A percentile compares a stretch with the other conserved stretches of the same genome.
phyloP scores from a whole-genome alignment of 2,113 vertebrate species.

The Callipepla californica region DNA sequence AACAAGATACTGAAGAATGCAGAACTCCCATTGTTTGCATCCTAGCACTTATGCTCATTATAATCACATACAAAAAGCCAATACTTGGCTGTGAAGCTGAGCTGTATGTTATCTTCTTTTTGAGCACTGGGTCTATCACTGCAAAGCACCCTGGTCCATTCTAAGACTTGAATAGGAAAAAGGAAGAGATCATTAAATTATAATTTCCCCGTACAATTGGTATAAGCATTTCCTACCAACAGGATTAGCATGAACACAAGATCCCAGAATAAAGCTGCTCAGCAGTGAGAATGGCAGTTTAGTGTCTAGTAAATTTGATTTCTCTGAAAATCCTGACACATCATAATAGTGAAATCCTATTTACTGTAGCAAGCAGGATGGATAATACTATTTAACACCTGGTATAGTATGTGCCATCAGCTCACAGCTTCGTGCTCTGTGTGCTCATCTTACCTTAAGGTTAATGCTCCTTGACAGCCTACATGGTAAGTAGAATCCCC shows the following conservation, averaged over 20 bases:
- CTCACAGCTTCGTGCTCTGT: constrained; percentile 75
- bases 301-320: constrained; percentile 85
- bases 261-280: constrained; percentile 84
- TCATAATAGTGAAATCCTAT: constrained; percentile 87
- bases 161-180: constrained; percentile 71
- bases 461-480: constrained; percentile 83
- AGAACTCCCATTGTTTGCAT: constrained; percentile 21
- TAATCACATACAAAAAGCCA: constrained; percentile 47
- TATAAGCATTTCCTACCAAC: constrained; percentile 82
- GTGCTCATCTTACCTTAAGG: constrained; percentile 81
- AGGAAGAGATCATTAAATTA: constrained; percentile 84
- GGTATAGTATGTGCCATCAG: constrained; percentile 72
- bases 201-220: constrained; percentile 82
- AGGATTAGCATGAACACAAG: constrained; percentile 80
- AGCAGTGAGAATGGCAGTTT: constrained; percentile 79
- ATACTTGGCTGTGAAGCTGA: constrained; percentile 60
- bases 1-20: constrained; percentile 34
- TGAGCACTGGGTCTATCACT: constrained; percentile 60
- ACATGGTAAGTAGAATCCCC: constrained; percentile 73
- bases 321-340: constrained; percentile 85
- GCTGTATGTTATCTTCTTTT: constrained; percentile 52
- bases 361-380: constrained; percentile 82
- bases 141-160: constrained; percentile 66
- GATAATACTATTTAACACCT: constrained; percentile 87
- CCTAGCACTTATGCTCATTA: constrained; percentile 25